These are phyloP conservation scores for Nemotelus pantherinus DNA, from an alignment of 2,888 invertebrate genomes.

Conservation along the genomic window DNA sequence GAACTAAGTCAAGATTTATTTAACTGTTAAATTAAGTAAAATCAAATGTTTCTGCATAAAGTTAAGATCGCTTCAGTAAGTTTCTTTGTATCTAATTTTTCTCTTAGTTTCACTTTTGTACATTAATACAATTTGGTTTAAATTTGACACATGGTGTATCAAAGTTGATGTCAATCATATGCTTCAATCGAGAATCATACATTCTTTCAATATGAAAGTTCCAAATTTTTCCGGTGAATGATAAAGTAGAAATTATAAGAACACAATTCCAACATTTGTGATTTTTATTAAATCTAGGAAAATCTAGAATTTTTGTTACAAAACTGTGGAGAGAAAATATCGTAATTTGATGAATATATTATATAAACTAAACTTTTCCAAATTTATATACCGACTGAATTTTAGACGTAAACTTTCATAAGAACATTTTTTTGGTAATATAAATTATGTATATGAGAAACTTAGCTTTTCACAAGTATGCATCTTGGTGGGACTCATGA, in stretches of 20 bases:
- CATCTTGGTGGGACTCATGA: background rate
- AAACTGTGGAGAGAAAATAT: slow-evolving; percentile 13
- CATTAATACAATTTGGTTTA: background rate
- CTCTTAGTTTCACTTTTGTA: background rate
- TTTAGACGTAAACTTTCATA: slow-evolving; percentile 7
- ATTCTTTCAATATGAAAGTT: background rate
- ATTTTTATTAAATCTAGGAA: slow-evolving; percentile 29
- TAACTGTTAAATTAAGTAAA: slow-evolving; percentile 20
- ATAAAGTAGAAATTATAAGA: slow-evolving; percentile 6
- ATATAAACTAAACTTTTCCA: slow-evolving; percentile 23
- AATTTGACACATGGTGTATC: background rate
- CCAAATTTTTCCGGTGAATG: background rate
- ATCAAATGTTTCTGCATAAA: slow-evolving; percentile 23
- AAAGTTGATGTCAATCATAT: background rate
- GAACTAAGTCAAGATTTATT: slow-evolving; percentile 42
- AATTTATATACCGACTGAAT: slow-evolving; percentile 27
- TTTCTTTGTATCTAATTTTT: background rate
- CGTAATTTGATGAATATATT: slow-evolving; percentile 8
- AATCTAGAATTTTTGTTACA: background rate
- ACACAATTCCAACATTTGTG: slow-evolving; percentile 35
- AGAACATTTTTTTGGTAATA: slow-evolving; percentile 2
- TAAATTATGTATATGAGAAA: background rate
- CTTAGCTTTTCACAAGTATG: slow-evolving; percentile 18
- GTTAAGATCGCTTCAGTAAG: background rate
- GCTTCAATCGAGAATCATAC: background rate